Percentiles rank a stretch among this genome's conserved stretches.
phyloP scores from a whole-genome alignment of 2,113 vertebrate species.

The Eretmochelys imbricata region DNA sequence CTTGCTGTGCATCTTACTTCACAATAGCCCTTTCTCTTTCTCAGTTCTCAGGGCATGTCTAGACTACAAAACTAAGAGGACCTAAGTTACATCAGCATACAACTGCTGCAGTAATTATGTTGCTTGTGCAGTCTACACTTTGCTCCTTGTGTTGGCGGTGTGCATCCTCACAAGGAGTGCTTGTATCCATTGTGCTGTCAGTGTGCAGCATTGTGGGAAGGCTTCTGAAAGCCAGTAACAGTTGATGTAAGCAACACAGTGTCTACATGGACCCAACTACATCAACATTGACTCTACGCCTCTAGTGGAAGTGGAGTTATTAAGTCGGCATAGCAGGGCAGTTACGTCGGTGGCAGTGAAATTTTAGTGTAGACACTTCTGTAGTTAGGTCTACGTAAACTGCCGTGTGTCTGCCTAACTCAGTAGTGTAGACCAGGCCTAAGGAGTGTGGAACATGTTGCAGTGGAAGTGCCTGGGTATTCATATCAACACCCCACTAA shows the following conservation, averaged over 20 bases:
- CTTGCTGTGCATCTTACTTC: no score
- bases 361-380: not conserved
- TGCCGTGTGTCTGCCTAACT: not conserved
- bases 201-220: not conserved
- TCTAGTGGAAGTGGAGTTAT: not conserved
- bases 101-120: not conserved
- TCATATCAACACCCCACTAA: not conserved
- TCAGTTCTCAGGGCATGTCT: not conserved
- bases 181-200: not conserved
- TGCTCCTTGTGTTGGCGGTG: not conserved
- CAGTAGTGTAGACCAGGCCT: fast-evolving
- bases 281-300: not conserved
- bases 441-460: not conserved
- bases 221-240: not conserved
- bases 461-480: not conserved
- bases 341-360: not conserved
- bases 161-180: not conserved
- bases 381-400: not conserved
- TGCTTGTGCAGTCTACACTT: not conserved
- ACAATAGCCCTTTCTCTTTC: not conserved
- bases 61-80: not conserved
- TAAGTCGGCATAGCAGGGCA: not conserved
- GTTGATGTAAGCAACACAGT: not conserved
- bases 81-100: not conserved
- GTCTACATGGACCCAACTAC: not conserved